These are phyloP conservation scores for Rhinophrynus dorsalis DNA, from an alignment of 2,797 vertebrate species.

Conservation along the genomic window DNA sequence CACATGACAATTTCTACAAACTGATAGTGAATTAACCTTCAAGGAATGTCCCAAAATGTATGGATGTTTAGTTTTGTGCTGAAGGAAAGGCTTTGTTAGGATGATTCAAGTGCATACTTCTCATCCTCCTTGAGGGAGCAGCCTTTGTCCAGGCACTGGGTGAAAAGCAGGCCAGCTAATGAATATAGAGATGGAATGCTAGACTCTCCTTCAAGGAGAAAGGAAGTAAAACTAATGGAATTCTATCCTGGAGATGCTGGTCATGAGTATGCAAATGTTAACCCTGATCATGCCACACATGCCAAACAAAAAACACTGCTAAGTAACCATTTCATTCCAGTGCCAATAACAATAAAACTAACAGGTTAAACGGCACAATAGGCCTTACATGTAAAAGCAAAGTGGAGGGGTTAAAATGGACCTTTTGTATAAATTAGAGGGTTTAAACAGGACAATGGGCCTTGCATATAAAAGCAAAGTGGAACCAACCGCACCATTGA, in stretches of 20 bases:
- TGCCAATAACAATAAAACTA: too few species aligned
- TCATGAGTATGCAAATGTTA: not conserved
- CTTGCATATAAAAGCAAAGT: too few species aligned
- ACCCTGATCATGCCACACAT: slow-evolving; percentile 23
- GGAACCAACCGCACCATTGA: too few species aligned
- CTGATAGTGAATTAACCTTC: slow-evolving; percentile 27
- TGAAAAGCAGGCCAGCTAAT: slow-evolving; percentile 10
- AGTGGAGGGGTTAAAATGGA: too few species aligned
- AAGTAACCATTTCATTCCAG: slow-evolving; percentile 4
- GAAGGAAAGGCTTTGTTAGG: not conserved
- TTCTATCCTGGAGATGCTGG: not conserved
- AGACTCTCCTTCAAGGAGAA: not conserved
- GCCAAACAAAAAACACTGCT: slow-evolving; percentile 4
- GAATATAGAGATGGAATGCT: slow-evolving; percentile 10
- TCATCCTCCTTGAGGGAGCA: not conserved
- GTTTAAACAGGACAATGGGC: too few species aligned
- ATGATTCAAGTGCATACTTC: not conserved
- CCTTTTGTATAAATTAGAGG: too few species aligned
- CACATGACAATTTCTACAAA: slow-evolving; percentile 44
- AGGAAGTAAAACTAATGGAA: not conserved
- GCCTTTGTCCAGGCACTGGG: slow-evolving; percentile 11
- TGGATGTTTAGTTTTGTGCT: slow-evolving; percentile 1
- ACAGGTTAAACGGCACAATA: too few species aligned
- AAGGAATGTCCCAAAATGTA: slow-evolving; percentile 18
- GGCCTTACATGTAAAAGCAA: too few species aligned